A percentile compares a stretch with the other conserved stretches of the same genome.
These are phyloP conservation scores for Nipponacmea schrenckii DNA, from an alignment of 2,888 invertebrate species.

Conservation along the genomic window DNA sequence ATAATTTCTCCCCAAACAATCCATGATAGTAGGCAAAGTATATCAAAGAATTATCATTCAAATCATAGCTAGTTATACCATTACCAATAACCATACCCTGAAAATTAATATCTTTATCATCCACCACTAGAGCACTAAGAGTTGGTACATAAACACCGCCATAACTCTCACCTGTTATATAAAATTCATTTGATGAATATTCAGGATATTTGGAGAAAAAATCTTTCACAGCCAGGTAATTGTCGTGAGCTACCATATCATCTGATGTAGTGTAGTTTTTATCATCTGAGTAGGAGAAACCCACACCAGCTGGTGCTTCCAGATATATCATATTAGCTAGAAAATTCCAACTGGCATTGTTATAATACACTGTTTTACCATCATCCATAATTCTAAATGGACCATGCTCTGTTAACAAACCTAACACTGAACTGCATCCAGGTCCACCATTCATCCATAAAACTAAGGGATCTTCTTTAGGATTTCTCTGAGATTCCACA, in stretches of 20 bases:
- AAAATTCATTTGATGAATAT: constrained; percentile 66
- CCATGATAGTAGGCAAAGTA: constrained; percentile 47
- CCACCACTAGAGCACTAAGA: constrained; percentile 64
- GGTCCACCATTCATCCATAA: constrained; percentile 71
- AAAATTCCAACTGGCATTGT: not conserved
- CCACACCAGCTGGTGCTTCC: constrained; percentile 70
- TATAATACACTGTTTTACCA: constrained; percentile 1
- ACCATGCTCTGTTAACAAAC: constrained; percentile 68
- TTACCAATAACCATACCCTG: constrained; percentile 12
- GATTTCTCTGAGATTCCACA: constrained; percentile 65
- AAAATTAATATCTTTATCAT: constrained; percentile 61
- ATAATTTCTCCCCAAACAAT: constrained; percentile 51
- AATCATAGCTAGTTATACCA: constrained; percentile 24
- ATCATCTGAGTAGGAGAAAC: constrained; percentile 69
- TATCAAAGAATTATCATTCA: constrained; percentile 64
- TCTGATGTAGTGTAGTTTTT: constrained; percentile 66
- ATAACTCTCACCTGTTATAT: constrained; percentile 70
- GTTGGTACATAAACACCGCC: constrained; percentile 70
- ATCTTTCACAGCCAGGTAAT: constrained; percentile 68
- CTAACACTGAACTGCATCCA: constrained; percentile 68
- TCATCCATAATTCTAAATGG: constrained; percentile 61
- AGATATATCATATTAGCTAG: constrained; percentile 69
- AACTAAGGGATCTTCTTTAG: constrained; percentile 66
- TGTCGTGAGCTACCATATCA: constrained; percentile 65
- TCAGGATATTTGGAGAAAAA: constrained; percentile 69